Conservation (phyloP, 2,888 invertebrate species). For the Vannuccia rotundouncinata region DNA sequence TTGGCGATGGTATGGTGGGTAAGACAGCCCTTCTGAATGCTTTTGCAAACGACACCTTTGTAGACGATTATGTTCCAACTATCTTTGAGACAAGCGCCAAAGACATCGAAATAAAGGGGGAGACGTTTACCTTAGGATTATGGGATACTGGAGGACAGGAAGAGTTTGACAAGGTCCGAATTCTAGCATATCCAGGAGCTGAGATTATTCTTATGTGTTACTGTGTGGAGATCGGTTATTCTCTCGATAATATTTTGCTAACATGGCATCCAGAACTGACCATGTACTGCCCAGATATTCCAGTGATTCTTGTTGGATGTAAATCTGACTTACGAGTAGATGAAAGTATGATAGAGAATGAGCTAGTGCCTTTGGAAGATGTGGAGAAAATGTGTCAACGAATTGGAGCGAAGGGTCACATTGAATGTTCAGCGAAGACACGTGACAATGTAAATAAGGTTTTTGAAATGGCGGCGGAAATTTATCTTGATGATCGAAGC, state of each 20-base stretch:
- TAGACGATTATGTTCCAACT: constrained; percentile 30
- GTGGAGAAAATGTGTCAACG: neutral
- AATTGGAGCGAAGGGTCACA: constrained; percentile 25
- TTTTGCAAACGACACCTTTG: constrained; percentile 11
- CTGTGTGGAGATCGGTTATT: neutral
- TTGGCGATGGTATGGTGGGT: constrained; percentile 33
- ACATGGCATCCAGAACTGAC: constrained; percentile 27
- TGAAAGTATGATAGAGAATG: neutral
- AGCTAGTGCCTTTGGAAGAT: constrained; percentile 9
- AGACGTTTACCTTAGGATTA: constrained; percentile 3
- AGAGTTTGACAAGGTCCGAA: constrained; percentile 31
- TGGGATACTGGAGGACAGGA: constrained; percentile 36
- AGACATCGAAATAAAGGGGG: neutral
- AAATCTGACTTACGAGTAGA: constrained; percentile 25
- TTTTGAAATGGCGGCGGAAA: constrained; percentile 34
- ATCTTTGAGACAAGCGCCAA: constrained; percentile 29
- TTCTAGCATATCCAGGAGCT: constrained; percentile 22
- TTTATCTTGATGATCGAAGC: no score
- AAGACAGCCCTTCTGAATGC: constrained; percentile 28
- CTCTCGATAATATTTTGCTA: constrained; percentile 27
- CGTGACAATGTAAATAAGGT: constrained; percentile 14
- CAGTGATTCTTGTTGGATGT: constrained; percentile 32
- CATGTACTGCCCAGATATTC: neutral
- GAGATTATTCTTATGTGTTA: constrained; percentile 31
- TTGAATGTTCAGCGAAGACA: constrained; percentile 31